Evolutionary conservation across 2,888 invertebrate genomes (phyloP).

Genomic region (Eledona agricola): DNA sequence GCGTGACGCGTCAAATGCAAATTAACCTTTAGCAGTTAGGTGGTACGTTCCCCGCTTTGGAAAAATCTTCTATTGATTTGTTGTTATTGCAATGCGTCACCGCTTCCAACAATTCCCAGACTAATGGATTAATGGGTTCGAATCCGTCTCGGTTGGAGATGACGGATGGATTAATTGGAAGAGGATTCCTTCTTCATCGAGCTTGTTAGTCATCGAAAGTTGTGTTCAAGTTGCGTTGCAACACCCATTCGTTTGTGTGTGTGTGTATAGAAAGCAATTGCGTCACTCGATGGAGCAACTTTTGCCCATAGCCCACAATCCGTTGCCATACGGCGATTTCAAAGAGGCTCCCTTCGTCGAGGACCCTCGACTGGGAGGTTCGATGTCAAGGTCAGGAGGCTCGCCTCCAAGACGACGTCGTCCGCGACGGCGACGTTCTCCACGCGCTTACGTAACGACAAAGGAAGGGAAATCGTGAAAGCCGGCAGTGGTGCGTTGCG

Average conservation of each 20-base stretch:
- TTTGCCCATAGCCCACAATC: conserved; percentile 19
- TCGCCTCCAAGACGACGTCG: too few relatives aligned
- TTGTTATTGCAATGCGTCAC: not conserved
- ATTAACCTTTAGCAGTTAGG: conserved; percentile 5
- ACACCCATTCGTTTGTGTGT: conserved; percentile 2
- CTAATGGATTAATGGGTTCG: too few relatives aligned
- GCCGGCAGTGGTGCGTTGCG: too few relatives aligned
- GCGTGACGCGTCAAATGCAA: conserved; percentile 2
- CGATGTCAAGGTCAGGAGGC: too few relatives aligned
- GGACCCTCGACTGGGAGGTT: too few relatives aligned
- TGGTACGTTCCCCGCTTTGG: not conserved
- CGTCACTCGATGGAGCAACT: conserved; percentile 22
- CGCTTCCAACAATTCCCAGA: not conserved
- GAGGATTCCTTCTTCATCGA: not conserved
- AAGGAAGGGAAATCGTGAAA: not conserved
- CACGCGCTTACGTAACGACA: too few relatives aligned
- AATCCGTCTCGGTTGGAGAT: not conserved
- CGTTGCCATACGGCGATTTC: conserved; percentile 20
- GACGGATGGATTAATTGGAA: not conserved
- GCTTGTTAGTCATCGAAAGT: conserved; percentile 1
- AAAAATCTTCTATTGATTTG: conserved; percentile 1
- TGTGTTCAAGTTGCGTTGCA: conserved; percentile 1
- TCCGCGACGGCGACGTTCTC: too few relatives aligned
- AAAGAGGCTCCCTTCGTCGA: too few relatives aligned
- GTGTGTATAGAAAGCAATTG: conserved; percentile 24